Evolutionary conservation across 2,797 vertebrate species (phyloP).

Genomic region (Hafferia zeledoni): DNA sequence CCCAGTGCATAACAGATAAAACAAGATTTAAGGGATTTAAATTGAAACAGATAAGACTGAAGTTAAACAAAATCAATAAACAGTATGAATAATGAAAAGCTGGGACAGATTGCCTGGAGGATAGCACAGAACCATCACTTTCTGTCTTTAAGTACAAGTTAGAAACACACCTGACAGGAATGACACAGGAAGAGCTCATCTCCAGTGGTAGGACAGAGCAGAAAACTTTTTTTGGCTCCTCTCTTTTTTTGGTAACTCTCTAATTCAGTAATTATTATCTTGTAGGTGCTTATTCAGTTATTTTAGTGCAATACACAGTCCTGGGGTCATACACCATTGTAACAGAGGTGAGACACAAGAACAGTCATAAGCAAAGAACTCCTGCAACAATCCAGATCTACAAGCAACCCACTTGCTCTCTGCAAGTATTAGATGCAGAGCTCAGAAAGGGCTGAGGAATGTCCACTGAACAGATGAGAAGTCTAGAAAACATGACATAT

Average conservation of each 20-base stretch:
- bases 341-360: neutral
- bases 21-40: neutral
- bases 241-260: neutral
- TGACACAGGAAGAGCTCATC: neutral
- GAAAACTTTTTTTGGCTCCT: neutral
- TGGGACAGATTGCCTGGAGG: neutral
- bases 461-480: neutral
- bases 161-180: neutral
- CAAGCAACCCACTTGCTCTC: neutral
- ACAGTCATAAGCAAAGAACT: neutral
- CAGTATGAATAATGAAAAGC: neutral
- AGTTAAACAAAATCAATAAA: neutral
- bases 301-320: neutral
- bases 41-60: neutral
- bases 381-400: neutral
- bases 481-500: neutral
- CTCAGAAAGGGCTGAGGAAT: neutral
- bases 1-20: neutral
- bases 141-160: neutral
- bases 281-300: neutral
- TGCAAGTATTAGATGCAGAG: neutral
- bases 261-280: constrained; percentile 1
- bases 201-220: neutral
- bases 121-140: neutral
- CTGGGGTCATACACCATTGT: neutral